phyloP scores from a whole-genome alignment of 1,140 invertebrate species.

The Frieseomelitta varia region DNA sequence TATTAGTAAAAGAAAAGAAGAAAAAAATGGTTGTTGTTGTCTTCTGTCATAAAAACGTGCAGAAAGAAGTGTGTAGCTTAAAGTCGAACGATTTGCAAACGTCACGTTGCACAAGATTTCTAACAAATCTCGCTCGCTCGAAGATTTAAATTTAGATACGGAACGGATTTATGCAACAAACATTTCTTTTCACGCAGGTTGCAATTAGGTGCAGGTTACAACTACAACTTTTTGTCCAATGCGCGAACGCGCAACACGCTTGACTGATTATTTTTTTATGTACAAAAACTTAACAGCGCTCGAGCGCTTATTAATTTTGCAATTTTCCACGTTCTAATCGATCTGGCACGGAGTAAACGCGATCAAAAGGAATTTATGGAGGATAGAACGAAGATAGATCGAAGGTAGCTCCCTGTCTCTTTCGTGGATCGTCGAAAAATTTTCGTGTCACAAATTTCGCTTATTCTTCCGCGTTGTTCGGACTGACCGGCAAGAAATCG shows the following conservation, averaged over 20 bases:
- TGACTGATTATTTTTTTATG: background rate
- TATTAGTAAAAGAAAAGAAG: background rate
- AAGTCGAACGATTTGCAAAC: background rate
- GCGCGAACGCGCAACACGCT: background rate
- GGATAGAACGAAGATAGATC: too few relatives aligned
- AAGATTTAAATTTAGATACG: background rate
- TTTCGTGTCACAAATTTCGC: slow-evolving; percentile 9
- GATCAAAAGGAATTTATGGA: background rate
- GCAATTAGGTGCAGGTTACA: background rate
- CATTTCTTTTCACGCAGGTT: background rate
- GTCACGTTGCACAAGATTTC: too few relatives aligned
- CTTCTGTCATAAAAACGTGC: too few relatives aligned
- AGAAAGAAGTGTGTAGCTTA: too few relatives aligned
- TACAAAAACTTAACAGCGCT: background rate
- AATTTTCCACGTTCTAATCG: background rate
- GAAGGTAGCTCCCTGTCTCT: too few relatives aligned
- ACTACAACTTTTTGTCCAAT: background rate
- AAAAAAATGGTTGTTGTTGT: too few relatives aligned
- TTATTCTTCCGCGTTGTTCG: background rate
- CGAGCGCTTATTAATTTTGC: background rate
- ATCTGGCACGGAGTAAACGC: too few relatives aligned
- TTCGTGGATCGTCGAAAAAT: background rate
- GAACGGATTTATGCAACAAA: background rate
- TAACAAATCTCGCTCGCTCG: background rate
- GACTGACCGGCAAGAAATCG: background rate